phyloP scores from a whole-genome alignment of 2,113 vertebrate species.

The Empidonax alnorum region DNA sequence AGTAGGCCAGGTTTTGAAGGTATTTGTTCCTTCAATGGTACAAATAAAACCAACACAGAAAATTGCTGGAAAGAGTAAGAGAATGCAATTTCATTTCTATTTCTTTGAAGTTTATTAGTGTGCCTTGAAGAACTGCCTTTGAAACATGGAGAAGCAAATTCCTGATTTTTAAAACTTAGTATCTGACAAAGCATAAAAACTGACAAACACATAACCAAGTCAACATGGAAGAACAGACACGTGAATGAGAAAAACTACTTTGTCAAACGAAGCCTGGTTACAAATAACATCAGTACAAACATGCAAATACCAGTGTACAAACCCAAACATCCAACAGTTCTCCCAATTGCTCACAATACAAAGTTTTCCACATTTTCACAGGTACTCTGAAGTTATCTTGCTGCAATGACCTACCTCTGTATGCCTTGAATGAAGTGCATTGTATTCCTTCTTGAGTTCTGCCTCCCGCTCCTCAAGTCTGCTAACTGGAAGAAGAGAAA shows the following conservation, averaged over 20 bases:
- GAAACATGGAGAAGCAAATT: background rate
- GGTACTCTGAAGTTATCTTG: background rate
- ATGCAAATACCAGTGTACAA: background rate
- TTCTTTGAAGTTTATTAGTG: background rate
- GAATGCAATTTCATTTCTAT: background rate
- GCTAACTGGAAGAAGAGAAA: slow-evolving; percentile 83
- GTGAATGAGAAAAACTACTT: background rate
- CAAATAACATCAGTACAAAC: background rate
- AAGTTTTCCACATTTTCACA: background rate
- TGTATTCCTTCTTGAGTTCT: slow-evolving; percentile 96
- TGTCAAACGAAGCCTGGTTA: background rate
- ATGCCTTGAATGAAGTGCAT: slow-evolving; percentile 93
- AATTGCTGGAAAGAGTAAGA: background rate
- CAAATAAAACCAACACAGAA: background rate
- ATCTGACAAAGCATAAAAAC: background rate
- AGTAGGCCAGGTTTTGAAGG: background rate
- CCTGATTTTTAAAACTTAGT: background rate
- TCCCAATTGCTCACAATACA: background rate
- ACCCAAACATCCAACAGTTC: background rate
- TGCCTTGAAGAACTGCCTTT: background rate
- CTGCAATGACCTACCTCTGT: slow-evolving; percentile 86
- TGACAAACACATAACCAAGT: background rate
- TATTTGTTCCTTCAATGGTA: background rate
- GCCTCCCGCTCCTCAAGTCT: slow-evolving; percentile 95
- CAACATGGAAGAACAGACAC: background rate